Evolutionary conservation across 2,888 invertebrate genomes (phyloP), one percentile per base, ranked within the genome.

Genomic region (Sclerodermus sp.): DNA sequence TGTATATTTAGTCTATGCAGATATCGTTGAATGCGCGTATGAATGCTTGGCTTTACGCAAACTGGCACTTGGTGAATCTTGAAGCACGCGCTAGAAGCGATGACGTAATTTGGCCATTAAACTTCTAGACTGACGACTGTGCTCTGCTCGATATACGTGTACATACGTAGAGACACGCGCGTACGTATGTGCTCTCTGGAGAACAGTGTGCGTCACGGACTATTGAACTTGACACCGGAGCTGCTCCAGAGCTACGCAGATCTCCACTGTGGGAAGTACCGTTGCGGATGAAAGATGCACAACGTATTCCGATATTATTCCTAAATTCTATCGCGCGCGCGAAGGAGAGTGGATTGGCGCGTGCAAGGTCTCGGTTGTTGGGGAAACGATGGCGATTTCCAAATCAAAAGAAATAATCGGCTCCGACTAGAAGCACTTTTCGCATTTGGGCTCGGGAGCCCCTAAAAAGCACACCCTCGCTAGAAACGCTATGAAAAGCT

Each of bases 401-500:
- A 5, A 8, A 8, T 23, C 23, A 23, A 8, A 23, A 23, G 23
- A 23, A 23, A 23, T 23, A 23, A 23, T 23, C 23, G 23, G 8
- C 3, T 8, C 3, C 3, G 23, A 23, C 23, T 23, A 3, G 23
- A 23, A 8, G 23, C 8, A 23, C 3, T 8, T 23, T 3, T 23
- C 8, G 45, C 42, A 37, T 41, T 45, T 56, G 62, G 50, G 58
- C 57, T 53, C 54, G 59, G 30, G 37, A 36, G 42, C 49, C 45
- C 51, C 61, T 64, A 62, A 67, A 67, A 68, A 67, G 66, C 64
- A 64, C 66, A 68, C 66, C 64, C 63, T 59, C 64, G 66, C 64
- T 67, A 58, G 47, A 64, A 64, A 66, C 59, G 59, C 62, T 58
- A 65, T 62, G 67, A 70, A 70, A 68, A 70, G 63, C 54, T 61